Conservation (phyloP, 1,140 invertebrate species). For the Nymphalis io region DNA sequence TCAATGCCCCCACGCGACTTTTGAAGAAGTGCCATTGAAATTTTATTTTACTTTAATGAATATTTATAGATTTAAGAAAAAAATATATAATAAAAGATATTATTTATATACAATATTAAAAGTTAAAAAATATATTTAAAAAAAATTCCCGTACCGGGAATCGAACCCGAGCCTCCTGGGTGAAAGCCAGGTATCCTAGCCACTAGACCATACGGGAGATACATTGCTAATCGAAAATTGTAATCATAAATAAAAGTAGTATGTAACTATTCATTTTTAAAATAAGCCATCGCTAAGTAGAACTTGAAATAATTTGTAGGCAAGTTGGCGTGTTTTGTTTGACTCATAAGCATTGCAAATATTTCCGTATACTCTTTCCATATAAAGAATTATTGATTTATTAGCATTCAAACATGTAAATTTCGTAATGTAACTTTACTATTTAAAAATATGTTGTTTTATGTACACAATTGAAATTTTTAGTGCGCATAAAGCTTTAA, state of each 20-base stretch:
- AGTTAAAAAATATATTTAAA: neutral
- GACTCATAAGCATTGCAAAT: neutral
- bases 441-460: neutral
- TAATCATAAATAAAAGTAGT: neutral
- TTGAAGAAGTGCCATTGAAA: neutral
- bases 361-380: conserved; percentile 11
- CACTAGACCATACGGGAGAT: conserved; percentile 86
- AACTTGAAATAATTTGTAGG: neutral
- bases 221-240: neutral
- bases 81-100: neutral
- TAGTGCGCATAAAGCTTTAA: neutral
- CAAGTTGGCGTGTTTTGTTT: neutral
- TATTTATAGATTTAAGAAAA: neutral
- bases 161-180: conserved; percentile 91
- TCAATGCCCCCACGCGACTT: conserved; percentile 9
- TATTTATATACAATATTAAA: neutral
- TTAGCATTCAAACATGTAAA: conserved; percentile 10
- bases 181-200: conserved; percentile 93
- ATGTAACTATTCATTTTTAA: too few relatives aligned
- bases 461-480: neutral
- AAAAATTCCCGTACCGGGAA: conserved; percentile 85
- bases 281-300: too few relatives aligned
- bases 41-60: neutral
- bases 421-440: neutral
- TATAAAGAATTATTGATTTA: conserved; percentile 3